A percentile compares a stretch with the other conserved stretches of the same genome.
Conservation (phyloP, 1,140 invertebrate genomes). For the Bombyx mori region ASM3026992v2 NC_085117.1:17212501-17213000, state of each 20-base stretch:
- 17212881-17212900: constrained; percentile 66
- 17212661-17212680: constrained; percentile 76
- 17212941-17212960: too few relatives aligned
- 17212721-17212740: constrained; percentile 95
- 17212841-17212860: constrained; percentile 92
- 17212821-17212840: constrained; percentile 98
- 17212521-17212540: too few relatives aligned
- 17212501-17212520: too few relatives aligned
- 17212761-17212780: constrained; percentile 90
- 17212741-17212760: constrained; percentile 93
- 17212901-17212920: too few relatives aligned
- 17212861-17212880: constrained; percentile 97
- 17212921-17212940: too few relatives aligned
- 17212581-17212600: background rate
- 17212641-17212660: constrained; percentile 5
- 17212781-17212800: constrained; percentile 95
- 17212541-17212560: too few relatives aligned
- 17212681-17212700: constrained; percentile 91
- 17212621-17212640: background rate
- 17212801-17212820: constrained; percentile 93
- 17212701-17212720: constrained; percentile 92
- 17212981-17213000: too few relatives aligned
- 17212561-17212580: background rate
- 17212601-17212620: background rate
- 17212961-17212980: too few relatives aligned